These are phyloP conservation scores for Diachasma alloeum DNA, from an alignment of 1,140 invertebrate species.

Conservation along the genomic window DNA sequence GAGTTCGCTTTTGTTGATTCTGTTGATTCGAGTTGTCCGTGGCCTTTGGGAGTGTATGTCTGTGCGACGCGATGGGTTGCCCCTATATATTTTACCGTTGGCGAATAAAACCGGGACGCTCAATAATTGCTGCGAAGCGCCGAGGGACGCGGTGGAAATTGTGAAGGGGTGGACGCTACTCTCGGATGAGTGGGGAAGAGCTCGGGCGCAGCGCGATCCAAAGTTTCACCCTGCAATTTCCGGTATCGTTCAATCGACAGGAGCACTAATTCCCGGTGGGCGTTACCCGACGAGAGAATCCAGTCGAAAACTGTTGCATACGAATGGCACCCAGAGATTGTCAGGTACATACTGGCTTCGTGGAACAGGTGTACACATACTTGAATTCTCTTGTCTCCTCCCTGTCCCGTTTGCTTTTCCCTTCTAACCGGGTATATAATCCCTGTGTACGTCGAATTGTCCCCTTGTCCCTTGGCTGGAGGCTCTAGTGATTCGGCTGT, in stretches of 20 bases:
- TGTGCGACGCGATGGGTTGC: neutral
- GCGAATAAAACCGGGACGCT: slow-evolving; percentile 9
- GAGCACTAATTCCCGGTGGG: slow-evolving; percentile 26
- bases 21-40: slow-evolving; percentile 23
- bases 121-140: slow-evolving; percentile 18
- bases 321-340: neutral
- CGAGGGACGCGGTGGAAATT: neutral
- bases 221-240: slow-evolving; percentile 29
- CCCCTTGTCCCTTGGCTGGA: neutral
- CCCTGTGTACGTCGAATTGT: neutral
- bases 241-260: slow-evolving; percentile 26
- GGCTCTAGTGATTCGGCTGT: neutral
- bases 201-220: neutral
- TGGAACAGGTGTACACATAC: neutral
- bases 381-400: neutral
- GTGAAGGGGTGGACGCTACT: neutral
- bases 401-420: neutral
- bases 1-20: slow-evolving; percentile 28
- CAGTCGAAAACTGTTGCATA: slow-evolving; percentile 27
- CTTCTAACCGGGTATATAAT: neutral
- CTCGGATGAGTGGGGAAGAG: neutral
- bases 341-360: neutral
- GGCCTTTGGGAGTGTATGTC: slow-evolving; percentile 3
- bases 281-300: slow-evolving; percentile 7
- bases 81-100: neutral